Evolutionary conservation across 2,888 invertebrate genomes (phyloP).

Genomic region (Amphimallon solstitiale): DNA sequence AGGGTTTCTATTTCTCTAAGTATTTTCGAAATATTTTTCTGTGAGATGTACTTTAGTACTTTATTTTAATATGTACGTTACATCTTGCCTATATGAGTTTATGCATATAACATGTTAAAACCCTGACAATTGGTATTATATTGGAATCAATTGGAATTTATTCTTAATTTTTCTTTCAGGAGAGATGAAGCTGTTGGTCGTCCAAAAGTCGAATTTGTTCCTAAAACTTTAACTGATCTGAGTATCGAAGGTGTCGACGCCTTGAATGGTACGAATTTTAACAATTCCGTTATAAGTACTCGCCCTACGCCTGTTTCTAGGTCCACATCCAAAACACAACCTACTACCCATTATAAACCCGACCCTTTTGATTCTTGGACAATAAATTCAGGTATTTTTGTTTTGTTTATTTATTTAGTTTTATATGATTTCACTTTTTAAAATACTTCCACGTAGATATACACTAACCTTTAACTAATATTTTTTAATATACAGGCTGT

Average conservation of each 20-base stretch:
- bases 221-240: slow-evolving; percentile 89
- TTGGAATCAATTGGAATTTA: not conserved
- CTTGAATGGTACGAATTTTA: slow-evolving; percentile 73
- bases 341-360: slow-evolving; percentile 61
- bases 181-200: slow-evolving; percentile 89
- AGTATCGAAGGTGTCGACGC: slow-evolving; percentile 80
- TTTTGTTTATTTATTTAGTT: slow-evolving; percentile 52
- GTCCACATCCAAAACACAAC: slow-evolving; percentile 43
- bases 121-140: too few relatives aligned
- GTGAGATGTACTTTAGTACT: too few relatives aligned
- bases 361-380: slow-evolving; percentile 71
- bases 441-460: too few relatives aligned
- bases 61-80: too few relatives aligned
- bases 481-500: too few relatives aligned
- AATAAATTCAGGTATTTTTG: slow-evolving; percentile 67
- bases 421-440: slow-evolving; percentile 42
- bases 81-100: too few relatives aligned
- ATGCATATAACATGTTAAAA: too few relatives aligned
- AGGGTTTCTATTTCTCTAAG: too few relatives aligned
- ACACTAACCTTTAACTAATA: not conserved
- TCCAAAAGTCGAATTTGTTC: slow-evolving; percentile 90
- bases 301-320: slow-evolving; percentile 41
- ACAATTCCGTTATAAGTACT: slow-evolving; percentile 42
- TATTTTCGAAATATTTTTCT: too few relatives aligned
- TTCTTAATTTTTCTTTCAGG: slow-evolving; percentile 62